A percentile compares a stretch with the other conserved stretches of the same genome.
phyloP scores from a whole-genome alignment of 2,113 vertebrate genomes.

The Oreochromis tanganicae region DNA sequence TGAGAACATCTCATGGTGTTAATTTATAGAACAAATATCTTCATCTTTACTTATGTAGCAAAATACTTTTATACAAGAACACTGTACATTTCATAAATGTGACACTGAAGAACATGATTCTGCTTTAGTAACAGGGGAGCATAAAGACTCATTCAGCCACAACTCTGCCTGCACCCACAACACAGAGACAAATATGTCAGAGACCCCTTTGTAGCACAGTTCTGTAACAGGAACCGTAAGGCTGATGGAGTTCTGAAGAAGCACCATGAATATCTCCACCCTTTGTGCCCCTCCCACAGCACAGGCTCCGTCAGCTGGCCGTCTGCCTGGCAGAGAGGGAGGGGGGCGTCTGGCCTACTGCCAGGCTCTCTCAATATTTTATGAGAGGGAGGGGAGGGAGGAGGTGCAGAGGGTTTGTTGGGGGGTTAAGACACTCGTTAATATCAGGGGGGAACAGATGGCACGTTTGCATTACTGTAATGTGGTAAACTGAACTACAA shows the following conservation, averaged over 20 bases:
- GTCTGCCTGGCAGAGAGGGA: slow-evolving; percentile 6
- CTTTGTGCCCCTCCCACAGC: background rate
- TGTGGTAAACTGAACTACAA: background rate
- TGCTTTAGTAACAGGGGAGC: accelerated
- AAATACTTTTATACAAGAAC: too few relatives aligned
- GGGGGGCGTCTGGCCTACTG: slow-evolving; percentile 27
- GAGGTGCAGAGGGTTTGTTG: background rate
- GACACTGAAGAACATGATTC: accelerated
- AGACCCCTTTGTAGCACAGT: accelerated
- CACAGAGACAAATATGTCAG: accelerated
- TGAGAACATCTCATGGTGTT: background rate
- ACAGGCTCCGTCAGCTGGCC: slow-evolving; percentile 29
- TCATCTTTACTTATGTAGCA: background rate
- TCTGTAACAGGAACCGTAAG: accelerated
- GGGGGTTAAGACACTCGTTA: background rate
- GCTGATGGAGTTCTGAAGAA: background rate
- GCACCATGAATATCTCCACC: background rate
- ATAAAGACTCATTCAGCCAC: background rate
- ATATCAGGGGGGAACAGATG: background rate
- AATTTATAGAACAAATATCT: accelerated
- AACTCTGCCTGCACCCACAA: background rate
- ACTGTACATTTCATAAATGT: background rate
- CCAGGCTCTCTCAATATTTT: slow-evolving; percentile 49
- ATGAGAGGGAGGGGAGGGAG: background rate
- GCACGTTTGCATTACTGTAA: background rate